Percentiles rank a stretch among this genome's conserved stretches.
Evolutionary conservation across 2,888 invertebrate species (phyloP).

Genomic region (Polydrusus tereticollis): DNA sequence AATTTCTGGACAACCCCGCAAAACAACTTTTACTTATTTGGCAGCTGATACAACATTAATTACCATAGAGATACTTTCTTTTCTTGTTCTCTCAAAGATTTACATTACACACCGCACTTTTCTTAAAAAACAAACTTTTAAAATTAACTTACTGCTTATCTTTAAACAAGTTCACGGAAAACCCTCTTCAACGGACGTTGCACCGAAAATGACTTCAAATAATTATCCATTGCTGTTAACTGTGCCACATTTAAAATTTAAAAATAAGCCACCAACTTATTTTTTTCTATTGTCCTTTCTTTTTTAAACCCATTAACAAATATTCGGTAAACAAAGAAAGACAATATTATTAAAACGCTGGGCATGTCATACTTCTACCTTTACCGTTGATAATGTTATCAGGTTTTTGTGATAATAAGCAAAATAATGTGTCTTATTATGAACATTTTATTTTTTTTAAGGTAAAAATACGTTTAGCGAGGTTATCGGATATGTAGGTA

Average conservation of each 20-base stretch:
- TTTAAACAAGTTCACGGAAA: background rate
- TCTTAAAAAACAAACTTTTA: no score
- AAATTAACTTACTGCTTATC: slow-evolving; percentile 1
- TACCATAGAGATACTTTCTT: no score
- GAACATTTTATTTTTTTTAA: slow-evolving; percentile 22
- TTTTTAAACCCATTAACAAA: slow-evolving; percentile 14
- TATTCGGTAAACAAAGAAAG: slow-evolving; percentile 31
- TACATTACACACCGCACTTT: no score
- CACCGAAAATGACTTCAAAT: slow-evolving; percentile 23
- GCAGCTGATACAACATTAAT: no score
- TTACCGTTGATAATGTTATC: slow-evolving; percentile 41
- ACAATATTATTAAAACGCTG: slow-evolving; percentile 34
- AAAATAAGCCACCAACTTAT: slow-evolving; percentile 21
- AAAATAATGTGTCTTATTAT: slow-evolving; percentile 32
- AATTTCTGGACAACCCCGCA: no score
- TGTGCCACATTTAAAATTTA: slow-evolving; percentile 31
- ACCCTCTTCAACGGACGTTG: slow-evolving; percentile 9
- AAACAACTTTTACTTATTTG: no score
- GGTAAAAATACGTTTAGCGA: background rate
- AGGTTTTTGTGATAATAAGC: slow-evolving; percentile 32
- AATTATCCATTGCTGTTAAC: slow-evolving; percentile 5
- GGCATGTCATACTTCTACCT: slow-evolving; percentile 36
- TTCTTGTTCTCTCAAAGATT: no score
- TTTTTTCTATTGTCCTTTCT: slow-evolving; percentile 24
- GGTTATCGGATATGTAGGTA: background rate